These are phyloP conservation scores for Spatula clypeata DNA, from an alignment of 2,797 vertebrate species.

Conservation along the genomic window DNA sequence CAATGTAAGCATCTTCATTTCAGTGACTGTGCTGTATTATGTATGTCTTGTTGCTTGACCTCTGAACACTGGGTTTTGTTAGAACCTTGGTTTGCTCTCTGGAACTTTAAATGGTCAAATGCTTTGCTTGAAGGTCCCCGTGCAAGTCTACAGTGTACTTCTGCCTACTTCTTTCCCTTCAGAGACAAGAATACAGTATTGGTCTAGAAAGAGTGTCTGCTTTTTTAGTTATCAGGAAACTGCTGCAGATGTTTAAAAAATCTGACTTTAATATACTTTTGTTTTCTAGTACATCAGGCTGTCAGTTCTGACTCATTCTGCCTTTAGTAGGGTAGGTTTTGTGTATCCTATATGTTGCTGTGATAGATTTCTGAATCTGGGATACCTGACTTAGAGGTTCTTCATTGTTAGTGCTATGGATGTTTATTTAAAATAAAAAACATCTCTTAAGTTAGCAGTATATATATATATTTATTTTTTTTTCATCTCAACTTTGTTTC, in stretches of 20 bases:
- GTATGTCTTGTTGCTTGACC: not conserved
- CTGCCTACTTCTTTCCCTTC: not conserved
- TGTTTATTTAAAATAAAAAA: conserved; percentile 8
- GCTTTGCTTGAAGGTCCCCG: not conserved
- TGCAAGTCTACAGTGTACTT: not conserved
- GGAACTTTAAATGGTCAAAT: not conserved
- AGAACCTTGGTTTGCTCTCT: not conserved
- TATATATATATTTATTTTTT: not conserved
- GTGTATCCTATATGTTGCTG: not conserved
- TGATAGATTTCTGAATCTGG: not conserved
- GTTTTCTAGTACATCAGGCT: conserved; percentile 1
- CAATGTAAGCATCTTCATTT: not conserved
- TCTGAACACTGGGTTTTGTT: not conserved
- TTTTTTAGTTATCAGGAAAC: conserved; percentile 48
- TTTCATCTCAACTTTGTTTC: not conserved
- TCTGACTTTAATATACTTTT: conserved; percentile 24
- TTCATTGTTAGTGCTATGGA: not conserved
- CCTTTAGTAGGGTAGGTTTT: not conserved
- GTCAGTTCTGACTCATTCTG: conserved; percentile 15
- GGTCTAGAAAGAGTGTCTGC: conserved; percentile 12
- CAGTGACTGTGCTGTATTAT: not conserved
- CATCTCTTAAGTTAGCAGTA: not conserved
- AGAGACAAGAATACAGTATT: conserved; percentile 21
- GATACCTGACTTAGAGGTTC: not conserved
- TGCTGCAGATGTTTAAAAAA: conserved; percentile 51